A percentile compares a stretch with the other conserved stretches of the same genome.
Conservation (phyloP, 2,113 vertebrate species). For the Gasterosteus nipponicus region DNA sequence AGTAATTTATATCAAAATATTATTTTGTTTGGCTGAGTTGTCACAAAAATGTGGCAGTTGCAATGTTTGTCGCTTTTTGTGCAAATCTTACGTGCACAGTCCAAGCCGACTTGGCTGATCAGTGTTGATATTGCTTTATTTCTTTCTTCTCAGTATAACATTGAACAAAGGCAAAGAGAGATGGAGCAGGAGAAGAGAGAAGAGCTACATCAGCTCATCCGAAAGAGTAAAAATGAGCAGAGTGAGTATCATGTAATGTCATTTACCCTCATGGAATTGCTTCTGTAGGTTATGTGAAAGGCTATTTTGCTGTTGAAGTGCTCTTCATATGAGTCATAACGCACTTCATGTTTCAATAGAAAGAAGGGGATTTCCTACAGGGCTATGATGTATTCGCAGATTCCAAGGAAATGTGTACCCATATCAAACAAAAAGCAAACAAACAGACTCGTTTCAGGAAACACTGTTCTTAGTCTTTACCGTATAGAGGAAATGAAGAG, state of each 20-base stretch:
- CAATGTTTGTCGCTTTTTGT: constrained; percentile 5
- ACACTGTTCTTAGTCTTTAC: constrained; percentile 23
- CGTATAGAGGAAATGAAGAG: constrained; percentile 32
- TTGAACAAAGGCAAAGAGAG: constrained; percentile 79
- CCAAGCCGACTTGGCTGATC: not conserved
- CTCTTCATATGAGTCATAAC: constrained; percentile 54
- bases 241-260: constrained; percentile 80
- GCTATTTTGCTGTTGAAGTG: constrained; percentile 23
- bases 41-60: not conserved
- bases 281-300: constrained; percentile 21
- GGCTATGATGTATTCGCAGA: constrained; percentile 30
- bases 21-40: not conserved
- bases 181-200: constrained; percentile 85
- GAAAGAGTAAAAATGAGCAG: constrained; percentile 89
- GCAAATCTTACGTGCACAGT: not conserved
- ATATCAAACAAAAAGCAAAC: constrained; percentile 38
- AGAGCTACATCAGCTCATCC: constrained; percentile 86
- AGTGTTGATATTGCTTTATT: not conserved
- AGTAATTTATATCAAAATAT: not conserved
- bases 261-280: not conserved
- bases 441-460: constrained; percentile 34
- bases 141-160: constrained; percentile 77
- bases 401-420: constrained; percentile 50
- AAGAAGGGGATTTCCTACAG: constrained; percentile 58
- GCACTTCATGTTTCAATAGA: constrained; percentile 30